These are phyloP conservation scores for Zaprionus bogoriensis DNA, from an alignment of 2,888 invertebrate species.

Conservation along the genomic window DNA sequence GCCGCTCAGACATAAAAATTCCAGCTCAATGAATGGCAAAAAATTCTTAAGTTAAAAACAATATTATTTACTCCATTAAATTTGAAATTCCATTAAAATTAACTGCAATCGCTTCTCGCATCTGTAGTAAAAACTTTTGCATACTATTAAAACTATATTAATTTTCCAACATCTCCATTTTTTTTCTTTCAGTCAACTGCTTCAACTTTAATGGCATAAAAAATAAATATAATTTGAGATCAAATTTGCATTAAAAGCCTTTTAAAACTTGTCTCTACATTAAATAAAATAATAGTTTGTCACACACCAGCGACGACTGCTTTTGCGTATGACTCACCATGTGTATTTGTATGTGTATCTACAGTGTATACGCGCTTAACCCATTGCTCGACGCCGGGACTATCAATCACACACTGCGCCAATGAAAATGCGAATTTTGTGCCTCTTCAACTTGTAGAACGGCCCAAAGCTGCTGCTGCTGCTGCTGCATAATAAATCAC, in stretches of 20 bases:
- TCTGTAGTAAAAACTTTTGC: no score
- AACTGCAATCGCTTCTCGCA: no score
- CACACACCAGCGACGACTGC: no score
- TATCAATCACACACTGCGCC: slow-evolving; percentile 41
- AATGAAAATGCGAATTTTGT: background rate
- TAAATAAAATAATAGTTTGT: background rate
- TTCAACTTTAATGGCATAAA: background rate
- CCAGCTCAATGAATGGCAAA: no score
- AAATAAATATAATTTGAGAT: background rate
- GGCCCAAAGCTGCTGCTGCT: slow-evolving; percentile 17
- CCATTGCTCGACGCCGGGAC: no score
- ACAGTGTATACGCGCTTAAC: no score
- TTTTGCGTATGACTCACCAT: background rate
- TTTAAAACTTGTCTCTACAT: background rate
- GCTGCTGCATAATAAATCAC: slow-evolving; percentile 68
- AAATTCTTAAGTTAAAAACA: background rate
- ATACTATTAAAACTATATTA: background rate
- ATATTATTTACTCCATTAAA: background rate
- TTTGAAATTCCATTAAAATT: background rate
- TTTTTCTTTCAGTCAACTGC: background rate
- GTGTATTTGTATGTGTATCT: no score
- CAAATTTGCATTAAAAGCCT: background rate
- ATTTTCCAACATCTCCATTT: no score
- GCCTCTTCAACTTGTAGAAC: no score
- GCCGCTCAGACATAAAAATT: no score